Conservation (phyloP, 2,888 invertebrate species). For the Laspeyria flexula region DNA sequence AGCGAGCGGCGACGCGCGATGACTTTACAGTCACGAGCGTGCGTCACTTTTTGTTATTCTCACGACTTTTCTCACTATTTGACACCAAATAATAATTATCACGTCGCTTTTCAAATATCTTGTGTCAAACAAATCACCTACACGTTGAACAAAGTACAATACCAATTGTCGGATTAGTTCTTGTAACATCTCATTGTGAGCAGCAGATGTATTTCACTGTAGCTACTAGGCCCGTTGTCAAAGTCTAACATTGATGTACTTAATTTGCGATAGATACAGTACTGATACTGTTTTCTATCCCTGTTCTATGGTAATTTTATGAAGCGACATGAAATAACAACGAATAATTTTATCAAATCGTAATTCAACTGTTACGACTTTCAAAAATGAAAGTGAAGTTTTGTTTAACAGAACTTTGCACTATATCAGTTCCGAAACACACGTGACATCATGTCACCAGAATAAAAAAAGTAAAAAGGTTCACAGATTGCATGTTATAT, state of each 20-base stretch:
- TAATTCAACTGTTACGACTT: too few species aligned
- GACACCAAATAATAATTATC: constrained; percentile 60
- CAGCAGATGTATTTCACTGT: too few species aligned
- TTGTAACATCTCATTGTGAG: constrained; percentile 23
- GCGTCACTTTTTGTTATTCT: constrained; percentile 54
- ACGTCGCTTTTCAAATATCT: constrained; percentile 53
- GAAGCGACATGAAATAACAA: too few species aligned
- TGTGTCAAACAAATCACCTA: constrained; percentile 46
- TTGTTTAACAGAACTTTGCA: too few species aligned
- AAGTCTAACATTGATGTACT: too few species aligned
- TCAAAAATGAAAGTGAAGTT: too few species aligned
- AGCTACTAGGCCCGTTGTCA: too few species aligned
- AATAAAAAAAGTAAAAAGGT: not conserved
- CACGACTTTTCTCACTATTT: constrained; percentile 61
- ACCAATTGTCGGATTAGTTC: constrained; percentile 35
- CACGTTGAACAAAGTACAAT: constrained; percentile 37
- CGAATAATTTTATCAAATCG: too few species aligned
- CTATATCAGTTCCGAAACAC: too few species aligned
- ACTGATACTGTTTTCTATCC: too few species aligned
- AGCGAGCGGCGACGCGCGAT: constrained; percentile 3
- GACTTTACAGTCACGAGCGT: constrained; percentile 49
- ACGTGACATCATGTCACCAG: not conserved
- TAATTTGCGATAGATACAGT: too few species aligned
- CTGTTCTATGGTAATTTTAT: too few species aligned
- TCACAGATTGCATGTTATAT: not conserved